Evolutionary conservation across 2,113 vertebrate genomes (phyloP), one percentile per base, ranked within the genome.

Genomic region (Nycticebus coucang): DNA sequence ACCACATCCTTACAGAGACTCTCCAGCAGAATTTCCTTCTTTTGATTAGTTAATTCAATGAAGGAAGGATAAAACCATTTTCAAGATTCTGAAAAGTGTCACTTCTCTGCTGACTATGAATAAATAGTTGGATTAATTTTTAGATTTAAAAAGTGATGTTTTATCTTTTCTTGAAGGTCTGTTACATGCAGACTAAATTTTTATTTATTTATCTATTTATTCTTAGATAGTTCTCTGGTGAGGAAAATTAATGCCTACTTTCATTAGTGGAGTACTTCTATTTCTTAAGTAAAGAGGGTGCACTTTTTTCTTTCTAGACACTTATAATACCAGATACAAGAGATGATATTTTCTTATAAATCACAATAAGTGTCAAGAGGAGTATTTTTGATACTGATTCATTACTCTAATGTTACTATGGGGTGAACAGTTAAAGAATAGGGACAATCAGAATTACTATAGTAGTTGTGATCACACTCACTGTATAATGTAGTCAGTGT

Each of bases 231-330:
- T 94, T 95, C 37, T 72, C 84, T 33, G 35, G n/a, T 45, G 53
- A 95, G 82, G 79, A 96, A 87, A 92, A 81, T 94, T 77, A 94
- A 85, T 85, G 80, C 21, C 64, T 93, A 12, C 69, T 92, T 94
- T 87, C 41, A 75, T 96, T 45, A 95, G 15, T 41, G 21, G 33
- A 35, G 59, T 50, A 50, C 57, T 90, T 87, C 18, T 33, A 45
- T 57, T 66, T 92, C 82, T 83, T 15, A 12, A 68, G n/a, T 30
- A n/a, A 41, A 89, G 18, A 89, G 91, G 28, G 5, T 11, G 88
- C 7, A 35, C 71, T 64, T 75, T 80, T 57, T 75, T 77, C 24
- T 78, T 88, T 75, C 37, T 37, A 66, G 81, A 86, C 79, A 22
- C 14, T 86, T 94, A 4, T 35, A 68, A 93, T 80, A n/a, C 41